phyloP scores from a whole-genome alignment of 2,113 vertebrate genomes.

The Megaceryle maxima region DNA sequence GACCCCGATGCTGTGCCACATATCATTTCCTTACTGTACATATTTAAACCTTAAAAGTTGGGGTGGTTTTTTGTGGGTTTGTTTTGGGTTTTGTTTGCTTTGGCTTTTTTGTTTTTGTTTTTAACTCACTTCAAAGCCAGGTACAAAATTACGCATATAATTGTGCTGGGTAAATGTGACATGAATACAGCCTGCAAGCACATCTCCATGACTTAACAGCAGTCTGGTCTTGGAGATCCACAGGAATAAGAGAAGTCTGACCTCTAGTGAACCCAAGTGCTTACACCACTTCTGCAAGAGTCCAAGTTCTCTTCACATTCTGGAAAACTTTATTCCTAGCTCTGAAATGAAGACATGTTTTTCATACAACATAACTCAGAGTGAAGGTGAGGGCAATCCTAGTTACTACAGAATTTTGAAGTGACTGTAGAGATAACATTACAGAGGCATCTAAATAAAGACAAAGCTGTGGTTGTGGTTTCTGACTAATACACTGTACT shows the following conservation, averaged over 20 bases:
- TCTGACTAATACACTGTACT: not conserved
- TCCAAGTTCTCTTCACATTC: not conserved
- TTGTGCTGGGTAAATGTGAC: not conserved
- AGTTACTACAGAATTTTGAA: not conserved
- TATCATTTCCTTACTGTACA: not conserved
- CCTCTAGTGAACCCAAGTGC: constrained; percentile 2
- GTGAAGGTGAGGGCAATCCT: not conserved
- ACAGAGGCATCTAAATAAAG: not conserved
- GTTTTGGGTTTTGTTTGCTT: too few relatives aligned
- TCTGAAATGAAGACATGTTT: not conserved
- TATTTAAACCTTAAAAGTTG: not conserved
- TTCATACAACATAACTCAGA: not conserved
- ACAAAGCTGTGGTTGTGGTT: not conserved
- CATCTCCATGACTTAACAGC: not conserved
- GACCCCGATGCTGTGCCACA: not conserved
- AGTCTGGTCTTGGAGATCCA: not conserved
- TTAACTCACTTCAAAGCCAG: not conserved
- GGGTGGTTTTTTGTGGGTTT: too few relatives aligned
- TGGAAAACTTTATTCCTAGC: not conserved
- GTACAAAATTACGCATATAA: not conserved
- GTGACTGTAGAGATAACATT: not conserved
- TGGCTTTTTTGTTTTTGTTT: too few relatives aligned
- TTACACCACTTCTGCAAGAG: not conserved
- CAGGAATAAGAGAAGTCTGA: constrained; percentile 7
- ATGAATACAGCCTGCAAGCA: not conserved